Base-by-base conservation (phyloP, 2,113 vertebrate genomes). In the Eubucco bourcierii region DNA sequence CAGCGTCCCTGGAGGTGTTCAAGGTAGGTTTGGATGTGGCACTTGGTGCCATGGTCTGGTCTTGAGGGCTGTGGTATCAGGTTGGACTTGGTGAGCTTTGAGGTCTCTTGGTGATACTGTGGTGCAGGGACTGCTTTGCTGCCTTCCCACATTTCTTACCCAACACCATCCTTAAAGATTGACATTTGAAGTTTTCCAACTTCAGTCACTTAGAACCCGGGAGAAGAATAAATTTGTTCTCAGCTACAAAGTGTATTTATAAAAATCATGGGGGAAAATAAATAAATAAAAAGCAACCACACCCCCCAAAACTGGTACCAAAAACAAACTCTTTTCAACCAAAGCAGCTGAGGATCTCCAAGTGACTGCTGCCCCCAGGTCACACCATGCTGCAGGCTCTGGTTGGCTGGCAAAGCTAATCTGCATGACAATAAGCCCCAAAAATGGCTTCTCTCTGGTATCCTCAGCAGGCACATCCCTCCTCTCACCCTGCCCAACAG, bases 341-440 rank as follows among this genome's bases (percentile, higher is more conserved):
- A 52, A 33, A 79, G 2, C 0, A 1, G 56, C n/a, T 77, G 13
- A 46, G 21, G 47, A 64, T 4, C 46, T 18, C 15, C 7, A 21
- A 41, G 44, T 16, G 29, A 20, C 74, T 59, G 74, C 53, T 84
- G 68, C 81, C 66, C 91, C 63, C 10, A 9, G 19, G 28, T 85
- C 61, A 75, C 2, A 5, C 0, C 0, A 34, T 41, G 66, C 46
- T 53, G 72, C 82, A 31, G 5, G 13, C 19, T 21, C n/a, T 31
- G n/a, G 28, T 39, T 83, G 82, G 65, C 56, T 93, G 65, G 19
- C 46, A 78, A 52, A 28, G 25, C 65, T 85, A 9, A 80, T 93
- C 61, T 91, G 55, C 68, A 58, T 64, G 14, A 93, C 73, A 95
- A 25, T 90, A 52, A 37, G 21, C 4, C 68, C 11, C 33, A 81